Evolutionary conservation across 2,888 invertebrate genomes (phyloP).

Genomic region (Altica lythri): DNA sequence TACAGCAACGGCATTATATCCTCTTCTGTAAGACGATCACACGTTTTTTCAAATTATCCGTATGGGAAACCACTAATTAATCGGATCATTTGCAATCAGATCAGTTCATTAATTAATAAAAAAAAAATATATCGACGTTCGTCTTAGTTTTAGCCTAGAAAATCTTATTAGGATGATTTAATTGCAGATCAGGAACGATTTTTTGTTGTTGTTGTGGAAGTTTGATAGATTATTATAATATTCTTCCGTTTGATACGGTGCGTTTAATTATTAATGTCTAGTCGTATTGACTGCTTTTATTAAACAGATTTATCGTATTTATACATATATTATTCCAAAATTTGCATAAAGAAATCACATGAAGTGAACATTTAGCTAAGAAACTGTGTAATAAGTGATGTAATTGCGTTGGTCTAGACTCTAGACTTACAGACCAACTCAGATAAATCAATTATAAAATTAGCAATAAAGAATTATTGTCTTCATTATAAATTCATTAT

Average conservation of each 20-base stretch:
- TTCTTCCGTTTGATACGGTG: not conserved
- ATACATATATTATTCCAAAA: too few relatives aligned
- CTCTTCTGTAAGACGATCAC: not conserved
- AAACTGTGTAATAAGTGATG: too few relatives aligned
- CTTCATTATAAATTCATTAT: too few relatives aligned
- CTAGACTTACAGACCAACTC: too few relatives aligned
- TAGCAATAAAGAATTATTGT: too few relatives aligned
- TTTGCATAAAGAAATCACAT: too few relatives aligned
- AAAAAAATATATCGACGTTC: conserved; percentile 53
- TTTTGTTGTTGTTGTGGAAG: not conserved
- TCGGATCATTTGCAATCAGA: not conserved
- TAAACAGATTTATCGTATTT: conserved; percentile 9
- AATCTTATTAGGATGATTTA: conserved; percentile 2
- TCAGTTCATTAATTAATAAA: conserved; percentile 43
- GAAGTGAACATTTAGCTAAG: too few relatives aligned
- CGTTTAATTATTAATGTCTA: conserved; percentile 8
- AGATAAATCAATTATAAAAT: too few relatives aligned
- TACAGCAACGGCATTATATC: not conserved
- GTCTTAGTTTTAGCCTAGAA: not conserved
- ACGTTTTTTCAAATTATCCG: conserved; percentile 3
- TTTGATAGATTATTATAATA: conserved; percentile 4
- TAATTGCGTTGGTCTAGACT: too few relatives aligned
- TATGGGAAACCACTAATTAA: conserved; percentile 2
- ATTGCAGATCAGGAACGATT: conserved; percentile 2
- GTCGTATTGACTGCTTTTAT: conserved; percentile 1